Evolutionary conservation across 1,140 invertebrate genomes (phyloP), one percentile per base, ranked within the genome.

Genomic region (Camponotus floridanus): DNA sequence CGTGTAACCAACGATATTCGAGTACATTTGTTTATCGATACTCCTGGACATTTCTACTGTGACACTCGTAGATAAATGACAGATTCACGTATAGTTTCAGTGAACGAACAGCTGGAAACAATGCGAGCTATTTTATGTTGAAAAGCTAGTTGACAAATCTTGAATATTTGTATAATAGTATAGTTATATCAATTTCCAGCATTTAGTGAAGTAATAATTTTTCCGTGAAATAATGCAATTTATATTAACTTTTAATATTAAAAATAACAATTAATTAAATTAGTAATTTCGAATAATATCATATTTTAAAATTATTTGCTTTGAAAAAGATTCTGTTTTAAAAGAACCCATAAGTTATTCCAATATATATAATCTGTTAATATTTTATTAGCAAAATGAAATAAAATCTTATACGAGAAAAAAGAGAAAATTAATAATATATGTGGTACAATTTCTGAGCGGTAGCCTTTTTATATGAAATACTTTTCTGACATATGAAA

Each of bases 21-120:
- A 81, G 79, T 51, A 21, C 55, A 73, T 73, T 81, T 61, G 67
- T 81, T 81, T 81, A 81, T 61, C 39, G 51, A 81, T 73, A 81
- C 67, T 61, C 65, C 26, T 73, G 39, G 39, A 81, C 61, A 81
- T 81, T 81, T 81, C 67, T 81, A 31, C 55, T 45, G 26, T 21
- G 51, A 81, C 67, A 73, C 51, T 71, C 13, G 36, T 45, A 73
- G 18, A 73, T 61, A 73, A 80, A 81, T 81, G 55, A 81, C 51
- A 71, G 42, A 59, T 1, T 5, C 55, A 36, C 11, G 39, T 57
- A 26, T 31, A 68, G 33, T 68, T 79, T 68, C 33, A 9, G 39
- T 73, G 51, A 21, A 61, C 21, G 4, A 13, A 18, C 15, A 61
- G 8, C 36, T 73, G 26, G 21, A 73, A 81, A 81, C 55, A 73